Percentiles rank a stretch among this genome's conserved stretches.
Conservation (phyloP, 2,888 invertebrate genomes). For the Leucania comma region DNA sequence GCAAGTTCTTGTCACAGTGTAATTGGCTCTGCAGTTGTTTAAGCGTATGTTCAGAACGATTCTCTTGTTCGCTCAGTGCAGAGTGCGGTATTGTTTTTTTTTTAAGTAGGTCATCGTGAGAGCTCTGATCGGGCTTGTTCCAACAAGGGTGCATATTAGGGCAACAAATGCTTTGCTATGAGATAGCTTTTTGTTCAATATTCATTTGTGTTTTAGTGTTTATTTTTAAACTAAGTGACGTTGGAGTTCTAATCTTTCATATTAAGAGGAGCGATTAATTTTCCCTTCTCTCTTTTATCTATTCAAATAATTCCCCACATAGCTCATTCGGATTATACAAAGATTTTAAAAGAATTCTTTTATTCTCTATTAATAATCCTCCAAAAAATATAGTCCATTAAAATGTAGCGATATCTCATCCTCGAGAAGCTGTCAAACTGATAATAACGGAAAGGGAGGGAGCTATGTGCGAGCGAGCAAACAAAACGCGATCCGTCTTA, state of each 20-base stretch:
- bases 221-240: slow-evolving; percentile 1
- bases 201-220: background rate
- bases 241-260: slow-evolving; percentile 4
- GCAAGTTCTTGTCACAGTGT: slow-evolving; percentile 46
- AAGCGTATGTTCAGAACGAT: slow-evolving; percentile 35
- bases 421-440: slow-evolving; percentile 78
- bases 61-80: slow-evolving; percentile 28
- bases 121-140: slow-evolving; percentile 44
- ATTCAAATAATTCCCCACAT: slow-evolving; percentile 42
- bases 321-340: slow-evolving; percentile 46
- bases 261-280: slow-evolving; percentile 36
- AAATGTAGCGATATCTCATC: slow-evolving; percentile 69
- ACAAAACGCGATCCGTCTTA: slow-evolving; percentile 82
- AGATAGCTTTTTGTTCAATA: slow-evolving; percentile 7
- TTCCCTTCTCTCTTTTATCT: slow-evolving; percentile 25
- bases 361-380: slow-evolving; percentile 63
- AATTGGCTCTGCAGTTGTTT: slow-evolving; percentile 56
- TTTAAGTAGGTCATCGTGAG: slow-evolving; percentile 46
- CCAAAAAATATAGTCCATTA: slow-evolving; percentile 67
- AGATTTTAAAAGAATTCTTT: slow-evolving; percentile 47
- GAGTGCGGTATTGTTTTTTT: slow-evolving; percentile 46
- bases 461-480: slow-evolving; percentile 69
- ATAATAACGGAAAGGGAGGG: slow-evolving; percentile 74
- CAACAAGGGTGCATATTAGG: slow-evolving; percentile 57
- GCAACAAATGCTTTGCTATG: slow-evolving; percentile 23